Evolutionary conservation across 2,113 vertebrate species (phyloP).

Genomic region (Rousettus leschenaultii): DNA sequence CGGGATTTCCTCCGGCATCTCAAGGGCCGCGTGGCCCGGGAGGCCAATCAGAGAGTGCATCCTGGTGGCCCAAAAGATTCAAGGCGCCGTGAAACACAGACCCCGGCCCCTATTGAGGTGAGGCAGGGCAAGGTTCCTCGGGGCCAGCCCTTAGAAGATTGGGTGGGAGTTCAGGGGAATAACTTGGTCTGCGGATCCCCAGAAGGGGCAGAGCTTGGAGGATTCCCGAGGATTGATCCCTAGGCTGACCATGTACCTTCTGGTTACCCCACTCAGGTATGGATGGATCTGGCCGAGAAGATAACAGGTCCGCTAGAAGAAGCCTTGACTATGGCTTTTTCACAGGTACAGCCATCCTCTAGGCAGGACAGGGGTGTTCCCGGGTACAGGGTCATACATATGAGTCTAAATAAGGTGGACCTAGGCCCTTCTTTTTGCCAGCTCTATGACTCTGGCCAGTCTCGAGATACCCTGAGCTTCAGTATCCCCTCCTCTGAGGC

Average conservation of each 20-base stretch:
- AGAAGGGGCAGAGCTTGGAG: background rate
- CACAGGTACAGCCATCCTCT: conserved; percentile 59
- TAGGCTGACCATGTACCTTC: background rate
- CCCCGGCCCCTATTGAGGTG: conserved; percentile 74
- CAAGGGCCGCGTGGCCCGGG: conserved; percentile 63
- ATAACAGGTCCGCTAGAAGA: conserved; percentile 67
- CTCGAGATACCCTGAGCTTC: background rate
- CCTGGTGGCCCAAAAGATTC: background rate
- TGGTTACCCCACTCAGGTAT: conserved; percentile 52
- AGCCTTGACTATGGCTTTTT: conserved; percentile 65
- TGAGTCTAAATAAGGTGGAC: background rate
- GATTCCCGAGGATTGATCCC: background rate
- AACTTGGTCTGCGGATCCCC: background rate
- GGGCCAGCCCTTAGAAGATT: background rate
- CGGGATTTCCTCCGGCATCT: conserved; percentile 63
- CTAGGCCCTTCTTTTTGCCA: background rate
- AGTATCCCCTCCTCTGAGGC: background rate
- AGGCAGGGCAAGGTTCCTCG: background rate
- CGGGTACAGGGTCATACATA: background rate
- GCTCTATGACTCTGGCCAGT: background rate
- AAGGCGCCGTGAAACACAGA: background rate
- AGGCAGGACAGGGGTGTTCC: background rate
- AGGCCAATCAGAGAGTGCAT: conserved; percentile 43
- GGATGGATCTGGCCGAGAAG: conserved; percentile 71
- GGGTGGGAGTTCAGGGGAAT: background rate